Conservation (phyloP, 2,113 vertebrate species). For the Hippocampus abdominalis region DNA sequence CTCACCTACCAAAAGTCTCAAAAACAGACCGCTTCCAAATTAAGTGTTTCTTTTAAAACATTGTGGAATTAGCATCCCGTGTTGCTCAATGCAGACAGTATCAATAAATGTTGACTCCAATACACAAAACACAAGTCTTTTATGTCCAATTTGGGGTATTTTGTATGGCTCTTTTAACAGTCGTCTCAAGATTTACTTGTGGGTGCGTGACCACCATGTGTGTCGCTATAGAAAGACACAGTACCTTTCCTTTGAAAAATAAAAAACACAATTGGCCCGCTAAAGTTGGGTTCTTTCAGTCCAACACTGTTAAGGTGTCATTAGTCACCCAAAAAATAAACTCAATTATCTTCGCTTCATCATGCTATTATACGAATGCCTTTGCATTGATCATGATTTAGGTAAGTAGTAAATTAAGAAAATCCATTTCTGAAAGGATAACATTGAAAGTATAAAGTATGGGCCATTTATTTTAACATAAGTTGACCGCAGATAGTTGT, state of each 20-base stretch:
- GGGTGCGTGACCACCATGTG: slow-evolving; percentile 72
- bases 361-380: neutral
- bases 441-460: too few relatives aligned
- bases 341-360: neutral
- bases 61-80: slow-evolving; percentile 37
- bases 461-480: too few relatives aligned
- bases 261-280: slow-evolving; percentile 55
- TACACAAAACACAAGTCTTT: slow-evolving; percentile 10
- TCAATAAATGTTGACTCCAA: slow-evolving; percentile 42
- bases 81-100: slow-evolving; percentile 47
- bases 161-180: slow-evolving; percentile 80
- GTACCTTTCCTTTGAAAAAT: slow-evolving; percentile 78
- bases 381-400: too few relatives aligned
- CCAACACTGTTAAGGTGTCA: slow-evolving; percentile 19
- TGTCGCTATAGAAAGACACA: slow-evolving; percentile 69
- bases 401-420: too few relatives aligned
- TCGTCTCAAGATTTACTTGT: slow-evolving; percentile 75
- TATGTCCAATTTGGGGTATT: slow-evolving; percentile 71
- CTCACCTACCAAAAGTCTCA: slow-evolving; percentile 31
- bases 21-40: slow-evolving; percentile 54
- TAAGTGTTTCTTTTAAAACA: slow-evolving; percentile 46
- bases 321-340: neutral
- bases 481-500: too few relatives aligned
- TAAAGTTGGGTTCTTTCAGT: slow-evolving; percentile 17
- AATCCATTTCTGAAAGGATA: too few relatives aligned